A percentile compares a stretch with the other conserved stretches of the same genome.
Evolutionary conservation across 1,140 invertebrate genomes (phyloP).

Genomic region (Ectropis grisescens): DNA sequence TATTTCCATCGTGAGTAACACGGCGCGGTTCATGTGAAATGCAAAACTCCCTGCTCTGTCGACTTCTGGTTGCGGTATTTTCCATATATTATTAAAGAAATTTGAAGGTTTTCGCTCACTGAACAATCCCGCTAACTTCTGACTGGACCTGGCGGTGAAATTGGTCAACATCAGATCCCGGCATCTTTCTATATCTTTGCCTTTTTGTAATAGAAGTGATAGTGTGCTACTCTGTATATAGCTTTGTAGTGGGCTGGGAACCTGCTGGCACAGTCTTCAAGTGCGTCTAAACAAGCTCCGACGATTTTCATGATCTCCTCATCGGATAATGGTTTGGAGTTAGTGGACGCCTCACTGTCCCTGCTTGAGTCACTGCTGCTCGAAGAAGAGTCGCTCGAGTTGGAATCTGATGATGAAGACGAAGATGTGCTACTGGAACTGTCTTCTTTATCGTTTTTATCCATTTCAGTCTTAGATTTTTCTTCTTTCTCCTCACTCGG

Average conservation of each 20-base stretch:
- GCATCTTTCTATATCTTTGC: constrained; percentile 78
- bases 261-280: constrained; percentile 86
- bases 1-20: constrained; percentile 85
- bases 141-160: constrained; percentile 74
- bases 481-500: constrained; percentile 4
- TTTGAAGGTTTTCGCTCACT: constrained; percentile 86
- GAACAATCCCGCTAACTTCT: constrained; percentile 85
- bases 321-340: constrained; percentile 38
- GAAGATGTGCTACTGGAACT: constrained; percentile 44
- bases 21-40: constrained; percentile 89
- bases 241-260: constrained; percentile 96
- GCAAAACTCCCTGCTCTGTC: constrained; percentile 93
- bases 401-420: constrained; percentile 53
- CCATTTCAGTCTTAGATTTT: constrained; percentile 6
- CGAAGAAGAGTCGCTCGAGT: constrained; percentile 54
- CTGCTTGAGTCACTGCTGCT: constrained; percentile 50
- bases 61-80: constrained; percentile 90
- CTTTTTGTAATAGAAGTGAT: constrained; percentile 82
- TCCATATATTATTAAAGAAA: constrained; percentile 95
- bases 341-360: constrained; percentile 46
- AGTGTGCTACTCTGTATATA: constrained; percentile 87
- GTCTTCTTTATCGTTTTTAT: constrained; percentile 32
- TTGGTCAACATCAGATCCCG: constrained; percentile 80
- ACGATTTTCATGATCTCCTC: constrained; percentile 65
- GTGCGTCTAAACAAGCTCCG: constrained; percentile 77